phyloP scores from a whole-genome alignment of 2,888 invertebrate species.

The Lasioglossum figueresi region DNA sequence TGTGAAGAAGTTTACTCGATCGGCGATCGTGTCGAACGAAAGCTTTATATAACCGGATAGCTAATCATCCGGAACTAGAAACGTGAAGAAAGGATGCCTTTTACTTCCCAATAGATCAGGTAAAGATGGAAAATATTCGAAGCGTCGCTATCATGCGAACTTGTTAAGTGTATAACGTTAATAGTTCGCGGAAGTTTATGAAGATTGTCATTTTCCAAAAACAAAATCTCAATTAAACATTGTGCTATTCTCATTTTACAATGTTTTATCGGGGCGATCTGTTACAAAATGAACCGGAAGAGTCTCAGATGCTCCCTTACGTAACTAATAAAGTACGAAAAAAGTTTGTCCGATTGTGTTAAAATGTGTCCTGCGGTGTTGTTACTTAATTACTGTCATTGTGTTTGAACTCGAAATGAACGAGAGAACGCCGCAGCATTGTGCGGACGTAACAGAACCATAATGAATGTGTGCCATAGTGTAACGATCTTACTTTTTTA shows the following conservation, averaged over 20 bases:
- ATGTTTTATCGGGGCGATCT: background rate
- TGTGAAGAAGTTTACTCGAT: constrained; percentile 11
- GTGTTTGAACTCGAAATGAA: constrained; percentile 6
- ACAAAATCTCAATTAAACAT: background rate
- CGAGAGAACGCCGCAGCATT: background rate
- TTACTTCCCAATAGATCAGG: constrained; percentile 29
- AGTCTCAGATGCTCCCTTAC: background rate
- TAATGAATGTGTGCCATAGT: constrained; percentile 28
- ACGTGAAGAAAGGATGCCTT: constrained; percentile 14
- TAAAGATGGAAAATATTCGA: background rate
- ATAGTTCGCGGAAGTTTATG: background rate
- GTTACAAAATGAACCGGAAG: background rate
- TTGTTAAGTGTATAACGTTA: background rate
- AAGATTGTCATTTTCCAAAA: background rate
- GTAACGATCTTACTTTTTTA: constrained; percentile 13
- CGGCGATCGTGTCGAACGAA: constrained; percentile 10
- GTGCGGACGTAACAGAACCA: background rate
- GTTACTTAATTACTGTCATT: constrained; percentile 16
- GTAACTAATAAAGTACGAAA: background rate
- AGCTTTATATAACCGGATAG: constrained; percentile 42
- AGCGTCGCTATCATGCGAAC: background rate
- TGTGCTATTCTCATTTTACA: background rate
- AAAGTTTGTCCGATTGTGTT: background rate
- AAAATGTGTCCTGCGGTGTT: background rate
- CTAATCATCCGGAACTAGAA: constrained; percentile 22